Evolutionary conservation across 1,140 invertebrate genomes (phyloP).

Genomic region (Cheumatopsyche charites): DNA sequence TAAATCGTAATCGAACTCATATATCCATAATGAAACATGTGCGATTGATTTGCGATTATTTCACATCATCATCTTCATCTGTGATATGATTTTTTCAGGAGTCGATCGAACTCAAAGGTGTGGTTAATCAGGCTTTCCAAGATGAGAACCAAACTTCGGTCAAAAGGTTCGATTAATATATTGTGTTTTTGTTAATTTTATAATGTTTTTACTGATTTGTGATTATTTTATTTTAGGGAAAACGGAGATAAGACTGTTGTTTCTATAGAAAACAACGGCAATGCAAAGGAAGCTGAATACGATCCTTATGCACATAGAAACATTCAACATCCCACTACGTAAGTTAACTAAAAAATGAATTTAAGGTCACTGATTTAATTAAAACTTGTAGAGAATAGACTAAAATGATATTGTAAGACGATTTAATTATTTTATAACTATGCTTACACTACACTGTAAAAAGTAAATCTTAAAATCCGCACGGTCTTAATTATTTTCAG

Average conservation of each 20-base stretch:
- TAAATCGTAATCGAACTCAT: too few species aligned
- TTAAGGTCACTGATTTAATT: not conserved
- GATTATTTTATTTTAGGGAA: not conserved
- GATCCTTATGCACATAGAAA: conserved; percentile 1
- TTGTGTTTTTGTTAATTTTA: too few species aligned
- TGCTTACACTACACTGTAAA: too few species aligned
- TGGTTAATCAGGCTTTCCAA: too few species aligned
- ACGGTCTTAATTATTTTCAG: not conserved
- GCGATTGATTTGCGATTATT: too few species aligned
- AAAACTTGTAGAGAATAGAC: not conserved
- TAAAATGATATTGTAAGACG: not conserved
- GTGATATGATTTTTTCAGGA: too few species aligned
- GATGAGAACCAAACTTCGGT: too few species aligned
- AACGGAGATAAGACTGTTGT: not conserved
- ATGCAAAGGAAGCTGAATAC: not conserved
- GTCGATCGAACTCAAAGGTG: too few species aligned
- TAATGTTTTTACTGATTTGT: not conserved
- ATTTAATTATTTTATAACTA: not conserved
- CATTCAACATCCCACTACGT: conserved; percentile 13
- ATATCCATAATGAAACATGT: too few species aligned
- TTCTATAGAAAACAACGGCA: not conserved
- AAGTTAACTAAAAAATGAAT: not conserved
- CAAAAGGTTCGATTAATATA: too few species aligned
- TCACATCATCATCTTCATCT: too few species aligned
- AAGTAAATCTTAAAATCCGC: not conserved